Conservation (phyloP, 2,797 vertebrate species). For the Sarcophilus harrisii region DNA sequence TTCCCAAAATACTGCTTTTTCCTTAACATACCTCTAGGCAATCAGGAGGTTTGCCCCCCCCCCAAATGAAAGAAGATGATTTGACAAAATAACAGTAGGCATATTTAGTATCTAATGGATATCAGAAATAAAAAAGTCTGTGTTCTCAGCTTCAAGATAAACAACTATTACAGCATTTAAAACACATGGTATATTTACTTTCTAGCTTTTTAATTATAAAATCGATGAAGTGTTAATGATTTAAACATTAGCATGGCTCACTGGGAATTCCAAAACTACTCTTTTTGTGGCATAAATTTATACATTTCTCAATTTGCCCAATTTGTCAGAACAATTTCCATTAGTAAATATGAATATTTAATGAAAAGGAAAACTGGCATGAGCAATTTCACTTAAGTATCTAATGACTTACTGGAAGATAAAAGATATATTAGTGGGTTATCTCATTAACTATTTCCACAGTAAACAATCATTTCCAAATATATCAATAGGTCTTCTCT, state of each 20-base stretch:
- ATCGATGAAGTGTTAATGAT: conserved; percentile 86
- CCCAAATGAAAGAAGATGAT: conserved; percentile 22
- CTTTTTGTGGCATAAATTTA: conserved; percentile 82
- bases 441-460: conserved; percentile 73
- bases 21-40: conserved; percentile 22
- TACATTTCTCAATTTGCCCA: conserved; percentile 84
- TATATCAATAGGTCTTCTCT: background rate
- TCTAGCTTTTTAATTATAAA: conserved; percentile 85
- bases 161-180: conserved; percentile 67
- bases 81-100: background rate
- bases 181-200: conserved; percentile 81
- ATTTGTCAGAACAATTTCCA: conserved; percentile 87
- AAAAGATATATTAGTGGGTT: conserved; percentile 69
- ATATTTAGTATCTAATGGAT: conserved; percentile 7
- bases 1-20: background rate
- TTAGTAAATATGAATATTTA: conserved; percentile 89
- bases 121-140: conserved; percentile 53
- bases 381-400: conserved; percentile 81
- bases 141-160: conserved; percentile 65
- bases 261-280: conserved; percentile 80
- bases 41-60: background rate
- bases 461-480: conserved; percentile 39
- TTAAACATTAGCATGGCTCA: conserved; percentile 80
- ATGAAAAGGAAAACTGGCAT: conserved; percentile 84
- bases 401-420: conserved; percentile 86